These are phyloP conservation scores for Sturnus vulgaris DNA, from an alignment of 2,113 vertebrate genomes.

Conservation along the genomic window DNA sequence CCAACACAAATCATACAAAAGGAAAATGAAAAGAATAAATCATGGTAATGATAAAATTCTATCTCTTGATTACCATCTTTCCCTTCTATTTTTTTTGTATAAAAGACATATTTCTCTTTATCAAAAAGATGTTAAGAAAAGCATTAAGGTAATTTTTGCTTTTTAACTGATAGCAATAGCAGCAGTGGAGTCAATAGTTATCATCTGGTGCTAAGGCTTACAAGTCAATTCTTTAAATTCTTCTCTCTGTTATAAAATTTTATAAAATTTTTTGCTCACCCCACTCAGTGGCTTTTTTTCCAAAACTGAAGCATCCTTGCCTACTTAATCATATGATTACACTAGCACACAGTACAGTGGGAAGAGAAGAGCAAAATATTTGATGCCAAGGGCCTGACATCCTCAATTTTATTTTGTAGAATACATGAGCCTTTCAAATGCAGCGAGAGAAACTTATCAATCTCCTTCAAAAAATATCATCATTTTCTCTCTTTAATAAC, in stretches of 20 bases:
- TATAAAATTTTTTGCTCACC: neutral
- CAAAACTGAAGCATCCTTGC: neutral
- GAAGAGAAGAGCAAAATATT: neutral
- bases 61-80: neutral
- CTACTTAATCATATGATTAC: neutral
- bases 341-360: neutral
- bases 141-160: neutral
- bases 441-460: neutral
- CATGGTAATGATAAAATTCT: neutral
- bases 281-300: neutral
- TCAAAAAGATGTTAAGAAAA: neutral
- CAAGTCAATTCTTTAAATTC: neutral
- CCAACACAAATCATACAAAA: neutral
- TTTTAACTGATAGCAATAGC: neutral
- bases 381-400: neutral
- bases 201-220: fast-evolving
- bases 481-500: neutral
- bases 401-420: neutral
- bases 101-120: neutral
- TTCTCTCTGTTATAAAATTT: neutral
- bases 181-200: neutral
- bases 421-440: neutral
- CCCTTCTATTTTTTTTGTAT: neutral
- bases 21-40: neutral
- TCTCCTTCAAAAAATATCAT: neutral